Evolutionary conservation across 2,888 invertebrate species (phyloP), one percentile per base, ranked within the genome.

Genomic region (Papilio protenor): DNA sequence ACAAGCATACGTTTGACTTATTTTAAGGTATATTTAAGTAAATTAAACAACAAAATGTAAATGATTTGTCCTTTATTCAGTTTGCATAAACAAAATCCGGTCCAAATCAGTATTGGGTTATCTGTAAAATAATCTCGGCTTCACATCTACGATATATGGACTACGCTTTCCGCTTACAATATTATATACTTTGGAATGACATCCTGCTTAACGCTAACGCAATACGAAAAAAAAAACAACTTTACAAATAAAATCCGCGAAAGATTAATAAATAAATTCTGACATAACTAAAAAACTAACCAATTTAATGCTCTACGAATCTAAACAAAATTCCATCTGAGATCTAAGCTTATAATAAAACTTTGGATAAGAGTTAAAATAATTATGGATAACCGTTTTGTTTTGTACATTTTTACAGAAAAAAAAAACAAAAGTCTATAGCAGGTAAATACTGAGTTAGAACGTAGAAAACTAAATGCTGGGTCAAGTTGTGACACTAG

Each of bases 261-360:
- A 88, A 88, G 85, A 87, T 83, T 87, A 92, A 94, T 93, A 94
- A 94, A 94, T 93, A 93, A 94, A 91, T 90, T 93, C 91, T 90
- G 91, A 87, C 90, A 89, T 88, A 83, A 87, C 86, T 90, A 91
- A 87, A 92, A 86, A 92, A 92, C 90, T 91, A 90, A 91, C 86
- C 86, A 85, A 87, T 84, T 82, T 84, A 81, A 81, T 82, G 80
- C 79, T 85, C 87, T 88, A 89, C 88, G 88, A 88, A 86, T 86
- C 91, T 92, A 92, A 87, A 77, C 57, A 77, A 89, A 90, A 90
- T 90, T 91, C 89, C 90, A 83, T 90, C 88, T 94, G 94, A 94
- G 94, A 94, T 94, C 94, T 94, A 92, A 91, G 86, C 94, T 94
- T 94, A 94, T 86, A 91, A 91, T 92, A 92, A 89, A 94, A 93